Evolutionary conservation across 2,888 invertebrate species (phyloP), one percentile per base, ranked within the genome.

Genomic region (Saturnia pavonia): DNA sequence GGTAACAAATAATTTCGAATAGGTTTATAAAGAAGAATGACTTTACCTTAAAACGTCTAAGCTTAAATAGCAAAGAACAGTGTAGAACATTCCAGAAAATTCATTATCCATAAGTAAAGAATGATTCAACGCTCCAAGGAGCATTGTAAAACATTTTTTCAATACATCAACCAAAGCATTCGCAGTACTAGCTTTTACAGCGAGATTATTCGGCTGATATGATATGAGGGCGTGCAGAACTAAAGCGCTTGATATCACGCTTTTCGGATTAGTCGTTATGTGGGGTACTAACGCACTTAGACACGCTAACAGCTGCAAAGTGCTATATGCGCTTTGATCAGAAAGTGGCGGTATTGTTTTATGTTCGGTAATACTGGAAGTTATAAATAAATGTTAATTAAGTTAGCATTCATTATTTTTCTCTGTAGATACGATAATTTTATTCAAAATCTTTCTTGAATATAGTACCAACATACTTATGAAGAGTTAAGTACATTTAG

Each of bases 301-400:
- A 69, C 90, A 88, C 16, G 92, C 88, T 42, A 93, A 75, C 0
- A 94, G 83, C 72, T 93, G 93, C 6, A 89, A 85, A 74, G 86
- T 83, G 82, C 90, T 90, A 83, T 91, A 93, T 73, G 91, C 88
- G 81, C 92, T 93, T 86, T 92, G 91, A 74, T 88, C 83, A 22
- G 90, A 91, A 4, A 94, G 76, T 0, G 91, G 84, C 65, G 93
- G 78, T 1, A 83, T 85, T 6, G 91, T 86, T 73, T 88, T 82
- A 74, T 87, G 75, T 0, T 72, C 70, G 67, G 81, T 85, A 34
- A 93, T 84, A 6, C 93, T 94, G 85, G 40, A 77, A 78, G 57
- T 60, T 25, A 27, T 60, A 14, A 6, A 60, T 9, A 11, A 60
- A 14, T 60, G 14, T 45, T 3, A 14, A 16, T 45, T 45, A 45